Evolutionary conservation across 2,113 vertebrate genomes (phyloP), one percentile per base, ranked within the genome.

Genomic region (Tachysurus vachellii): DNA sequence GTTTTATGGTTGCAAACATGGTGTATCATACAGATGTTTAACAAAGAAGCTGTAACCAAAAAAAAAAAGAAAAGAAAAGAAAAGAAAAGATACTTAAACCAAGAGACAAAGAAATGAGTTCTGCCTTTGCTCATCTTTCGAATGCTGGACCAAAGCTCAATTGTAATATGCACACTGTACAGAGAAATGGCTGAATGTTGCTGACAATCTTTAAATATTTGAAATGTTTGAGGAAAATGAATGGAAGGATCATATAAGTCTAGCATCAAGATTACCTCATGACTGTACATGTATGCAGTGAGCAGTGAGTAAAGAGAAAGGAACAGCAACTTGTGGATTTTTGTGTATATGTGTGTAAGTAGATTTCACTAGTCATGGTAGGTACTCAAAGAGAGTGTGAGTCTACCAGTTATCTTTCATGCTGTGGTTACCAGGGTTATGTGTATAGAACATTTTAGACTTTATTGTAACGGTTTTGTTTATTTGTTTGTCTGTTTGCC

Each of bases 101-200:
- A 88, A 82, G 90, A 93, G 92, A 91, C 89, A 95, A 96, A 95
- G 89, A 91, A 91, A 87, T 47, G 82, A 91, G 91, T 91, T 90
- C 83, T 96, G 96, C 96, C 97, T 97, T 97, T 94, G 94, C 96
- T 97, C 94, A 91, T 96, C 96, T 96, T 96, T 95, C 97, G 94
- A 96, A 96, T 93, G 97, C 97, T 98, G 97, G 97, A 99, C 98
- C 98, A 99, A 99, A 99, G 98, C 95, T 97, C 97, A 97, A 95
- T 96, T 97, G 97, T 96, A 97, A 97, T 97, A 96, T 99, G 98
- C 97, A 99, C 97, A 98, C 96, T 98, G 97, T 98, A 96, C 97
- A 98, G 96, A 97, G 95, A 96, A 96, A 97, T 96, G 96, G 97
- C 96, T 95, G 88, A 86, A 96, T 95, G 96, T 96, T 96, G 96